Evolutionary conservation across 2,888 invertebrate species (phyloP).

Genomic region (Sisyra terminalis): DNA sequence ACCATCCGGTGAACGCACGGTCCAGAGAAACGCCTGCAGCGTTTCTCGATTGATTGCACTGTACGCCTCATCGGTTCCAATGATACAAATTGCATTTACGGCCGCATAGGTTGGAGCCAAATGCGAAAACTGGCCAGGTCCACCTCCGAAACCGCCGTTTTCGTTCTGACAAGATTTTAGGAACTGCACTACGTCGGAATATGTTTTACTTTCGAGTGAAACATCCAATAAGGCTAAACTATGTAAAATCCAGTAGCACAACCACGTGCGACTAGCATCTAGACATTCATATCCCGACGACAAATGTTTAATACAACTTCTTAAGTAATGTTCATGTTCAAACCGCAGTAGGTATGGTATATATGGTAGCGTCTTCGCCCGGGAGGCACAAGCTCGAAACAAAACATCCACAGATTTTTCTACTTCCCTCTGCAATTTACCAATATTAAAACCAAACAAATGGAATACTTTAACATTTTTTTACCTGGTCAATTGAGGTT

Average conservation of each 20-base stretch:
- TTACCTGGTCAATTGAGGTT: conserved; percentile 43
- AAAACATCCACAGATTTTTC: conserved; percentile 37
- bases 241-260: conserved; percentile 94
- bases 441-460: conserved; percentile 9
- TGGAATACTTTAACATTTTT: conserved; percentile 8
- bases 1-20: conserved; percentile 69
- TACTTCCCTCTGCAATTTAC: conserved; percentile 32
- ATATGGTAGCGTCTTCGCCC: conserved; percentile 33
- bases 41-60: conserved; percentile 63
- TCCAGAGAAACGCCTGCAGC: conserved; percentile 61
- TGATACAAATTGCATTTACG: conserved; percentile 77
- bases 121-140: conserved; percentile 84
- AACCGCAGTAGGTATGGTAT: conserved; percentile 42
- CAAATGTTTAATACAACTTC: conserved; percentile 47
- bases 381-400: conserved; percentile 30
- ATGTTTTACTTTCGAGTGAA: conserved; percentile 36
- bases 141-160: conserved; percentile 84
- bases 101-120: conserved; percentile 97
- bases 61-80: conserved; percentile 68
- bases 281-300: conserved; percentile 61
- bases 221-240: conserved; percentile 63
- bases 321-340: conserved; percentile 47
- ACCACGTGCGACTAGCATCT: conserved; percentile 93
- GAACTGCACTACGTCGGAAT: conserved; percentile 38
- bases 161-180: conserved; percentile 55